Percentiles rank a stretch among this genome's conserved stretches.
Evolutionary conservation across 1,140 invertebrate species (phyloP).

Genomic region (Lithobius niger): DNA sequence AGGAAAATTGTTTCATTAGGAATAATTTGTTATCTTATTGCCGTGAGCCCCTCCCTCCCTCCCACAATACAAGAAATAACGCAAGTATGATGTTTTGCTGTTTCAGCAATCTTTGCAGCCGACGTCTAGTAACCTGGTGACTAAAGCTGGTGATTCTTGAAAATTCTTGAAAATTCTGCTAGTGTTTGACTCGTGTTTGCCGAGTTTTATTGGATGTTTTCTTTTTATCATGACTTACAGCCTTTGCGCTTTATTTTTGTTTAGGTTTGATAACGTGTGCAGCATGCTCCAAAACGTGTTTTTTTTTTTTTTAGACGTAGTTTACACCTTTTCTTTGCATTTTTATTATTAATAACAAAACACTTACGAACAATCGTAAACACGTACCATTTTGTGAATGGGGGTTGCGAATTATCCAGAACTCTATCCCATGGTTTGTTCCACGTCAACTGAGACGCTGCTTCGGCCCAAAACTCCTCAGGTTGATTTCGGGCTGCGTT

Average conservation of each 20-base stretch:
- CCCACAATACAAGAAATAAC: too few relatives aligned
- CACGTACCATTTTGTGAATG: constrained; percentile 77
- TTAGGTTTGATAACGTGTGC: neutral
- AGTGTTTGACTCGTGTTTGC: too few relatives aligned
- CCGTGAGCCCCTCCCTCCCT: too few relatives aligned
- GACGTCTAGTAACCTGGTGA: too few relatives aligned
- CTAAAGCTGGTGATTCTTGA: too few relatives aligned
- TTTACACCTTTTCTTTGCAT: neutral
- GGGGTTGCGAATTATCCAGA: constrained; percentile 62
- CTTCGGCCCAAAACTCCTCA: constrained; percentile 72
- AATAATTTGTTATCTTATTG: too few relatives aligned
- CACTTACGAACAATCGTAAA: constrained; percentile 15
- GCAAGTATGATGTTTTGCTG: too few relatives aligned
- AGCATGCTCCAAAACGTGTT: neutral
- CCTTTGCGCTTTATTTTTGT: neutral
- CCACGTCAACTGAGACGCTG: constrained; percentile 59
- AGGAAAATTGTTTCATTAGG: too few relatives aligned
- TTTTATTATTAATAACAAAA: neutral
- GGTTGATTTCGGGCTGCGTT: constrained; percentile 55
- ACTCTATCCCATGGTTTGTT: constrained; percentile 67
- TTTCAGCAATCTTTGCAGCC: too few relatives aligned
- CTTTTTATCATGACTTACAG: neutral
- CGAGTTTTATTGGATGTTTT: too few relatives aligned
- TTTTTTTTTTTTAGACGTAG: neutral
- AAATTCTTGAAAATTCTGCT: neutral